Evolutionary conservation across 2,113 vertebrate genomes (phyloP).

Genomic region (Paramisgurnus dabryanus): DNA sequence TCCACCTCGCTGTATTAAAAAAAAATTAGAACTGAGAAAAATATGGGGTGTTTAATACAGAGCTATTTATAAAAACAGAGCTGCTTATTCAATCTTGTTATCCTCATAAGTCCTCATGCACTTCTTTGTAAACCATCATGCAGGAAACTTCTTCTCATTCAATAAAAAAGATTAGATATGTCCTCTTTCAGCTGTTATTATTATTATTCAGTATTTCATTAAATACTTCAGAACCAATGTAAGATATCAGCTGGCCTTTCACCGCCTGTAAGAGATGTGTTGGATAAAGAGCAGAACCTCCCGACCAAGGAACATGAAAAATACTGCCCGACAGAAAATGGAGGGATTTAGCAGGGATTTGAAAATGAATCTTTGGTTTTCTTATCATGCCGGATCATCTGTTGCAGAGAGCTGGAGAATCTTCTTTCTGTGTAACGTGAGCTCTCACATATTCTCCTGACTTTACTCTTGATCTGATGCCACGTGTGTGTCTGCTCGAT

Average conservation of each 20-base stretch:
- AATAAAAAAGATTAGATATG: constrained; percentile 25
- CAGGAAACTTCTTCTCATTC: background rate
- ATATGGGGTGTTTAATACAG: no score
- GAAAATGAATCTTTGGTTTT: constrained; percentile 56
- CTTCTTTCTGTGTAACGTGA: constrained; percentile 60
- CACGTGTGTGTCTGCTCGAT: background rate
- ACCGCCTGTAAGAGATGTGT: constrained; percentile 7
- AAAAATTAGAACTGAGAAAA: no score
- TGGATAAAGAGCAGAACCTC: background rate
- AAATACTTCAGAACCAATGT: constrained; percentile 37
- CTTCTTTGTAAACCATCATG: background rate
- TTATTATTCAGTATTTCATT: constrained; percentile 38
- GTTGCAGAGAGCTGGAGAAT: constrained; percentile 56
- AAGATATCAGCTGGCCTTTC: background rate
- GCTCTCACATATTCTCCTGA: constrained; percentile 58
- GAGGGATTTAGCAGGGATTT: constrained; percentile 52
- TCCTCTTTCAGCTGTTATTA: constrained; percentile 18
- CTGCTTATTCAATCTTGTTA: constrained; percentile 8
- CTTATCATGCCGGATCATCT: constrained; percentile 61
- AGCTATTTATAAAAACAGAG: no score
- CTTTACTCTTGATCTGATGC: constrained; percentile 48
- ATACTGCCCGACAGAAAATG: constrained; percentile 15
- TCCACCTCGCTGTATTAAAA: no score
- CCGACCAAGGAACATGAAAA: constrained; percentile 11
- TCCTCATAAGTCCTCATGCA: background rate